Percentiles rank a stretch among this genome's conserved stretches.
Conservation (phyloP, 2,113 vertebrate species). For the Xiphophorus couchianus region DNA sequence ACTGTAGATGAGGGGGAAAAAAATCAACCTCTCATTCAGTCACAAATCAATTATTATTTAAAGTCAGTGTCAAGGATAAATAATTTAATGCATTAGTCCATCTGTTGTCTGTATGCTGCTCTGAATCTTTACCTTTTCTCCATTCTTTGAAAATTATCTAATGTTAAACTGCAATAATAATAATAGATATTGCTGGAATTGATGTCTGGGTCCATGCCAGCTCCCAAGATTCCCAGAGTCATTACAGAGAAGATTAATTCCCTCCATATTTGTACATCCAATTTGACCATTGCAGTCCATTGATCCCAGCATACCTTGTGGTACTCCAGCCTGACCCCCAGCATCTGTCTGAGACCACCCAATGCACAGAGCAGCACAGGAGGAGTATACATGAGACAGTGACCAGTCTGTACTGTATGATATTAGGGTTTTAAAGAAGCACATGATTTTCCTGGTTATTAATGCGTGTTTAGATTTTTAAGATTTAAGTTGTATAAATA, state of each 20-base stretch:
- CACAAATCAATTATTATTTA: conserved; percentile 52
- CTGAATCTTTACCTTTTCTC: neutral
- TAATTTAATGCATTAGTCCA: conserved; percentile 9
- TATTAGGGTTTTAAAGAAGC: neutral
- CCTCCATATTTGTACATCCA: conserved; percentile 63
- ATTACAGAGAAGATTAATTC: conserved; percentile 65
- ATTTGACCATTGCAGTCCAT: conserved; percentile 58
- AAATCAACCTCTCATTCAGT: conserved; percentile 34
- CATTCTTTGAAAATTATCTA: neutral
- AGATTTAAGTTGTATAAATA: neutral
- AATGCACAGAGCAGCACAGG: conserved; percentile 42
- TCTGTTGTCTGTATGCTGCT: conserved; percentile 14
- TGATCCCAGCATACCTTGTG: conserved; percentile 61
- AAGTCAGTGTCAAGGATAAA: conserved; percentile 34
- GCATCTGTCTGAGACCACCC: conserved; percentile 53
- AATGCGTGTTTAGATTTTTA: neutral
- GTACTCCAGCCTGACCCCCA: conserved; percentile 38
- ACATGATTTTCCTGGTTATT: neutral
- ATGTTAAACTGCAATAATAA: neutral
- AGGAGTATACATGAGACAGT: conserved; percentile 1
- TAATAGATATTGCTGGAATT: neutral
- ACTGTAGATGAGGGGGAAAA: conserved; percentile 55
- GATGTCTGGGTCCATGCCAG: neutral
- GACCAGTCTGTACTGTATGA: neutral
- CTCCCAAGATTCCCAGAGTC: conserved; percentile 30